Conservation (phyloP, 2,797 vertebrate genomes). For the Lemur catta region DNA sequence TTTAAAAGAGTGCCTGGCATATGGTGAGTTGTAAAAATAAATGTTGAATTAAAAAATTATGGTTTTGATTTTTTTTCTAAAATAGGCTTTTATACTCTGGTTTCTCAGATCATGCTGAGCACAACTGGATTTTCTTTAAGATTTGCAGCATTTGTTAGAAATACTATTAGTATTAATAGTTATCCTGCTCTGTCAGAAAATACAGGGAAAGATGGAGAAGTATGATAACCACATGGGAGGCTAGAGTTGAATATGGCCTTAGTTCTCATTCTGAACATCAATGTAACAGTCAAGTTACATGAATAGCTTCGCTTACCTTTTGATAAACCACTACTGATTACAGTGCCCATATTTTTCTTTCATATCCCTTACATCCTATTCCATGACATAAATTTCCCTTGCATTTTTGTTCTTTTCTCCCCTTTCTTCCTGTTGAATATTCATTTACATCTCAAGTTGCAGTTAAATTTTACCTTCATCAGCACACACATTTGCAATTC, state of each 20-base stretch:
- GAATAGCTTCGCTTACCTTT: background rate
- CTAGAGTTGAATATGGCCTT: background rate
- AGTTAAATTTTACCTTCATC: background rate
- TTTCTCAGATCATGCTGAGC: background rate
- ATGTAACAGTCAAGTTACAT: fast-evolving
- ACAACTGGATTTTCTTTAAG: background rate
- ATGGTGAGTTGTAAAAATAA: background rate
- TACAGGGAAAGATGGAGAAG: background rate
- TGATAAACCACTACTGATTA: background rate
- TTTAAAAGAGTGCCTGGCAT: background rate
- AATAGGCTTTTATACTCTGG: background rate
- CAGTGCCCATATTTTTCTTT: background rate
- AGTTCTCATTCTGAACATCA: background rate
- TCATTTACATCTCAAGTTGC: background rate
- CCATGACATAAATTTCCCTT: background rate
- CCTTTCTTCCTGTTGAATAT: background rate
- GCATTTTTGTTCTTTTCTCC: background rate
- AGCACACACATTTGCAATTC: background rate
- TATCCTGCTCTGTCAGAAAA: background rate
- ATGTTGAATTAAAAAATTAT: background rate
- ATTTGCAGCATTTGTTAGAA: background rate
- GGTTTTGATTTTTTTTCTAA: background rate
- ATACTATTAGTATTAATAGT: background rate
- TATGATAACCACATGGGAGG: fast-evolving
- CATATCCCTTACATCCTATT: background rate